Evolutionary conservation across 1,140 invertebrate species (phyloP), one percentile per base, ranked within the genome.

Genomic region (Heliothis virescens): DNA sequence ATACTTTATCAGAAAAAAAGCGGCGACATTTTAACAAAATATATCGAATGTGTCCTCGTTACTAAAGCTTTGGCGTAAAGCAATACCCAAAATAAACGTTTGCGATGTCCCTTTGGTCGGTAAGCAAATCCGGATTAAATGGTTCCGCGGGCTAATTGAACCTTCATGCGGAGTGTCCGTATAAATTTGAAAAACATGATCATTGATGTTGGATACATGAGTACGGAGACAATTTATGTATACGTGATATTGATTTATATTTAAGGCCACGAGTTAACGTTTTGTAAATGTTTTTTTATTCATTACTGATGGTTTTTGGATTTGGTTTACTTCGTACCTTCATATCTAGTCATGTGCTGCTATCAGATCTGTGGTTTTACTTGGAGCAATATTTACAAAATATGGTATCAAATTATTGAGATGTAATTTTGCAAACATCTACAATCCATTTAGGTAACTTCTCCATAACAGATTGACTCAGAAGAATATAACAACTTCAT

Each of bases 61-160:
- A 81, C 73, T 77, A 18, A 55, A 55, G 67, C 67, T 71, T 71
- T 71, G 50, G 67, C 48, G 50, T 29, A 71, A 71, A 71, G 67
- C 67, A 52, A 55, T 26, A 71, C 67, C 79, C 48, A 71, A 79
- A 82, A 86, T 76, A 87, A 83, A 84, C 82, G 76, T 83, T 81
- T 67, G 59, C 62, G 59, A 71, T 65, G 80, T 84, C 80, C 82
- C 77, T 83, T 83, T 81, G 75, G 75, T 74, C 83, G 80, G 83
- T 86, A 82, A 86, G 83, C 83, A 86, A 86, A 86, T 86, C 86
- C 82, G 85, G 86, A 88, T 88, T 88, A 86, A 85, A 82, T 76
- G 75, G 59, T 82, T 67, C 79, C 76, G 78, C 63, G 72, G 78
- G 53, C 77, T 76, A 78, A 82, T 82, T 82, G 81, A 79, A 76